phyloP scores from a whole-genome alignment of 1,140 invertebrate species.

The Drosophila azteca region DNA sequence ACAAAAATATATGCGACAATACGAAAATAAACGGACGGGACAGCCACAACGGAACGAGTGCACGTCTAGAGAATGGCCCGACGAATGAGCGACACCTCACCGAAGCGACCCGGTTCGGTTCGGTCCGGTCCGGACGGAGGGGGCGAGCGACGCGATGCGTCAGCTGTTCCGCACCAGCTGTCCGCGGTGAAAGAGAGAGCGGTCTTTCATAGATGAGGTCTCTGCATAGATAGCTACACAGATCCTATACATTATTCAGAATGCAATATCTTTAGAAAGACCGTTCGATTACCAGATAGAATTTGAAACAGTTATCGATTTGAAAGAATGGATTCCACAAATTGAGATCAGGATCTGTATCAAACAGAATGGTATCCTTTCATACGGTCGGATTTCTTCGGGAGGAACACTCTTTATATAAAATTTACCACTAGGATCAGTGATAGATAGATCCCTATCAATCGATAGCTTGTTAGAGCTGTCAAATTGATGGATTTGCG shows the following conservation, averaged over 20 bases:
- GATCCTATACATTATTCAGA: too few relatives aligned
- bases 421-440: neutral
- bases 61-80: constrained; percentile 69
- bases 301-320: neutral
- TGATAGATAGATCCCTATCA: neutral
- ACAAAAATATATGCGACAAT: constrained; percentile 76
- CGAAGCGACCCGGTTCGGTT: constrained; percentile 13
- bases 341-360: too few relatives aligned
- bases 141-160: neutral
- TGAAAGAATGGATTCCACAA: neutral
- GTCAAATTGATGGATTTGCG: constrained; percentile 27
- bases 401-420: neutral
- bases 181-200: neutral
- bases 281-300: neutral
- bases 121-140: neutral
- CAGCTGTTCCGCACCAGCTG: constrained; percentile 46
- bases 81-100: constrained; percentile 27
- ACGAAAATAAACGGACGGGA: constrained; percentile 68
- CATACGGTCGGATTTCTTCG: neutral
- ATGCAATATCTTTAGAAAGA: too few relatives aligned
- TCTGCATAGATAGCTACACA: too few relatives aligned
- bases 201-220: neutral
- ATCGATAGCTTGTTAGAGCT: constrained; percentile 22
- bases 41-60: constrained; percentile 27
- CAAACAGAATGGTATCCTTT: too few relatives aligned